phyloP scores from a whole-genome alignment of 23 tunicate species.

The Oikopleura albicans region DNA sequence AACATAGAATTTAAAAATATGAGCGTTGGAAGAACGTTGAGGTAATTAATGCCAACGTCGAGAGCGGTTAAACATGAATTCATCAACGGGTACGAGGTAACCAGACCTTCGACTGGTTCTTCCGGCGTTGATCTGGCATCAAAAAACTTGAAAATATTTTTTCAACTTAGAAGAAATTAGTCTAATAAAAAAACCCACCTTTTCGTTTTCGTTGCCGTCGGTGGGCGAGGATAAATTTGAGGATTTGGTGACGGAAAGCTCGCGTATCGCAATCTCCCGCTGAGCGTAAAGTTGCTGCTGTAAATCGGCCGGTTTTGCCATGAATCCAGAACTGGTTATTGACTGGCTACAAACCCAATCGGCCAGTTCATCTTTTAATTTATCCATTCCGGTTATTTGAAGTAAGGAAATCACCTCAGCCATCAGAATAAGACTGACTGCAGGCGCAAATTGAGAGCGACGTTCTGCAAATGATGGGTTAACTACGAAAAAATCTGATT shows the following conservation, averaged over 20 bases:
- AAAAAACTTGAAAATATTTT: not conserved
- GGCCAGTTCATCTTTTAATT: not conserved
- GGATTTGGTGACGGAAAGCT: not conserved
- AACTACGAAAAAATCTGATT: not conserved
- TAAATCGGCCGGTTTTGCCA: conserved; percentile 7
- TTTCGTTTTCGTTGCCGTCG: not conserved
- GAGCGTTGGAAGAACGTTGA: not conserved
- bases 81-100: not conserved
- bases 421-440: not conserved
- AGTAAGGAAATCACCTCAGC: not conserved
- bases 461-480: conserved; percentile 5
- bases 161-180: too few relatives aligned
- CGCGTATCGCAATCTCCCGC: conserved; percentile 13
- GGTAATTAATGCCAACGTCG: not conserved
- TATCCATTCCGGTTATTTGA: not conserved
- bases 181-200: too few relatives aligned
- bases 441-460: not conserved
- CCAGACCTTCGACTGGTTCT: not conserved
- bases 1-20: not conserved
- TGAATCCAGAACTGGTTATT: not conserved
- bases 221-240: not conserved
- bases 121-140: conserved; percentile 14
- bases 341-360: not conserved
- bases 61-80: not conserved
- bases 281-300: conserved; percentile 10